A percentile compares a stretch with the other conserved stretches of the same genome.
Evolutionary conservation across 2,888 invertebrate species (phyloP).

Genomic region (Mellilla xanthometata): DNA sequence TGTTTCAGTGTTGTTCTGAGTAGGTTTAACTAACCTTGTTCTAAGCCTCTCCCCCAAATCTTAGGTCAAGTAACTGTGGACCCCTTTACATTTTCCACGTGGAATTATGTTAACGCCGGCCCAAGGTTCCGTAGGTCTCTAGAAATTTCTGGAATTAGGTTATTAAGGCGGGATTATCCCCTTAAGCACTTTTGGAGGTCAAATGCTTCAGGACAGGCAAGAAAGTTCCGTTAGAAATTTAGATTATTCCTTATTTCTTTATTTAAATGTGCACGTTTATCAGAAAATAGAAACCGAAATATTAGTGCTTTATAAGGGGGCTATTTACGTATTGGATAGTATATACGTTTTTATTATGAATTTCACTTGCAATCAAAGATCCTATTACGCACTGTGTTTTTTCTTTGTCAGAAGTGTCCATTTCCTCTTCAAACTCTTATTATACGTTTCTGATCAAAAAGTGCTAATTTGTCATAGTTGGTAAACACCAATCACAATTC

Average conservation of each 20-base stretch:
- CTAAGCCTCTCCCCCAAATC: conserved; percentile 3
- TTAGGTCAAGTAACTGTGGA: not conserved
- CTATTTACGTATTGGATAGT: too few relatives aligned
- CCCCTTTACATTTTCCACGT: conserved; percentile 2
- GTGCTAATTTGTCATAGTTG: too few relatives aligned
- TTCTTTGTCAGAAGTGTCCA: not conserved
- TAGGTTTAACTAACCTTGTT: not conserved
- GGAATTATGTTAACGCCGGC: conserved; percentile 7
- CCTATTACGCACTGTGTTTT: not conserved
- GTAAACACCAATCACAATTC: too few relatives aligned
- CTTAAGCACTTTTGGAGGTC: conserved; percentile 1
- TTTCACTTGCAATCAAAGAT: too few relatives aligned
- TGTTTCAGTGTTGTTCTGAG: not conserved
- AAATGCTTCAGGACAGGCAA: conserved; percentile 1
- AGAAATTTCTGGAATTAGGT: conserved; percentile 4
- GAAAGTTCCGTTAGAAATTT: not conserved
- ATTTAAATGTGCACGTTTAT: too few relatives aligned
- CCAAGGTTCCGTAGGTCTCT: not conserved
- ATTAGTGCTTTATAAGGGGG: too few relatives aligned
- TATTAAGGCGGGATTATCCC: conserved; percentile 5
- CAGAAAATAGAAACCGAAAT: too few relatives aligned
- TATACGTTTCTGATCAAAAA: too few relatives aligned
- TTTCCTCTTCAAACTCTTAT: too few relatives aligned
- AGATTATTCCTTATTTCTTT: not conserved
- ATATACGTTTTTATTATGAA: too few relatives aligned